Evolutionary conservation across 2,888 invertebrate genomes (phyloP).

Genomic region (Tridacna crocea): DNA sequence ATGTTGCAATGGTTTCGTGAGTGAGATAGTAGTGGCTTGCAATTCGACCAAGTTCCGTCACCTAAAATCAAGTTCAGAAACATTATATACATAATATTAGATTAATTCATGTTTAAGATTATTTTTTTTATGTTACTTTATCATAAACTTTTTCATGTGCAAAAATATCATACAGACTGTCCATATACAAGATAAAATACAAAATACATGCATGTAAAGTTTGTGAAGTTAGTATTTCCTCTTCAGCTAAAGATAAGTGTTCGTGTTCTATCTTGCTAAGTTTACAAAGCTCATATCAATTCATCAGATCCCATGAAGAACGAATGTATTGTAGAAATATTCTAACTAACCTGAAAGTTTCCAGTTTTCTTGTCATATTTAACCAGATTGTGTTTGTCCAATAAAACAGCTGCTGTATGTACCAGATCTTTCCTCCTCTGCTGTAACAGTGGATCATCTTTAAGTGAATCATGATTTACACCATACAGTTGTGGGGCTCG

Average conservation of each 20-base stretch:
- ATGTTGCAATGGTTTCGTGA: constrained; percentile 97
- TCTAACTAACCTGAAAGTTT: constrained; percentile 87
- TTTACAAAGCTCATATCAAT: too few relatives aligned
- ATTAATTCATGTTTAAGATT: too few relatives aligned
- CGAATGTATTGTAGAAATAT: neutral
- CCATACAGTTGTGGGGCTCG: constrained; percentile 95
- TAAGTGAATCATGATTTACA: constrained; percentile 87
- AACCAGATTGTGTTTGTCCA: constrained; percentile 97
- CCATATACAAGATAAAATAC: too few relatives aligned
- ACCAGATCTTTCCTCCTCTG: constrained; percentile 96
- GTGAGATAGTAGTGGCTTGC: constrained; percentile 99
- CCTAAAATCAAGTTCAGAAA: constrained; percentile 84
- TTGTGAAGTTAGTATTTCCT: too few relatives aligned
- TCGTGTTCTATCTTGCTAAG: too few relatives aligned
- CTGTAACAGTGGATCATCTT: constrained; percentile 94
- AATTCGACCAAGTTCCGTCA: constrained; percentile 98
- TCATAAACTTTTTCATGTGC: too few relatives aligned
- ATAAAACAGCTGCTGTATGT: constrained; percentile 95
- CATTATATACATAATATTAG: too few relatives aligned
- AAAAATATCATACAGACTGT: too few relatives aligned
- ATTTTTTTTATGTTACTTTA: too few relatives aligned
- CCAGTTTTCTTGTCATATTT: constrained; percentile 97
- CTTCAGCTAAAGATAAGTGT: too few relatives aligned
- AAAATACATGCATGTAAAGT: too few relatives aligned
- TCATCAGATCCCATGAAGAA: too few relatives aligned